phyloP scores from a whole-genome alignment of 1,140 invertebrate species.

The Pseudomyrmex sp. region DNA sequence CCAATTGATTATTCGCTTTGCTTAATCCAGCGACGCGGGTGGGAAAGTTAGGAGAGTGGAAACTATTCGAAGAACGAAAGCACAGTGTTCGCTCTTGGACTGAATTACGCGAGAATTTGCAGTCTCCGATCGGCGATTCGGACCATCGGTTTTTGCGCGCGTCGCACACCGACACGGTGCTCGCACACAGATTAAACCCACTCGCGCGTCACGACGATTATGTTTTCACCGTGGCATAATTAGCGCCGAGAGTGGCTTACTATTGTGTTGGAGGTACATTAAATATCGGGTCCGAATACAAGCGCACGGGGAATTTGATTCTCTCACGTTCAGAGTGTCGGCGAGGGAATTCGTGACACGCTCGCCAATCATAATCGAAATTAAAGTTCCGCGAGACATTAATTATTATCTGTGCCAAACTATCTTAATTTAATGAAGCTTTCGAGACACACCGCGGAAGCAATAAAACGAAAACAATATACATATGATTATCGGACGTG shows the following conservation, averaged over 20 bases:
- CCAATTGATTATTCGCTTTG: slow-evolving; percentile 7
- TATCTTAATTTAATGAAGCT: slow-evolving; percentile 29
- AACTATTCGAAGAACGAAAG: slow-evolving; percentile 52
- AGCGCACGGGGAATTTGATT: slow-evolving; percentile 45
- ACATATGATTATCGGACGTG: not conserved
- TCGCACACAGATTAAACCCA: slow-evolving; percentile 50
- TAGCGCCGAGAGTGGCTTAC: slow-evolving; percentile 65
- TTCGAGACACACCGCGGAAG: not conserved
- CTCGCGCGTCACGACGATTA: slow-evolving; percentile 67
- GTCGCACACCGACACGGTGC: slow-evolving; percentile 50
- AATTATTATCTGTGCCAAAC: slow-evolving; percentile 37
- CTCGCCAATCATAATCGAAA: slow-evolving; percentile 50
- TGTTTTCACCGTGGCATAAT: slow-evolving; percentile 69
- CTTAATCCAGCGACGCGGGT: not conserved
- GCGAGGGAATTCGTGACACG: slow-evolving; percentile 41
- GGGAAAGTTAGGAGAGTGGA: slow-evolving; percentile 48
- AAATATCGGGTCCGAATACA: slow-evolving; percentile 62
- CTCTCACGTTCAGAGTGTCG: slow-evolving; percentile 41
- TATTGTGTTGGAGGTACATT: slow-evolving; percentile 56
- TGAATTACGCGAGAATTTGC: slow-evolving; percentile 66
- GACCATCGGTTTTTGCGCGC: slow-evolving; percentile 45
- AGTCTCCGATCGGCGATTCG: slow-evolving; percentile 25
- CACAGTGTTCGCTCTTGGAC: slow-evolving; percentile 15
- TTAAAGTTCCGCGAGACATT: slow-evolving; percentile 33
- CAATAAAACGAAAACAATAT: not conserved